phyloP scores from a whole-genome alignment of 2,888 invertebrate species.

The Sesamia inferens region DNA sequence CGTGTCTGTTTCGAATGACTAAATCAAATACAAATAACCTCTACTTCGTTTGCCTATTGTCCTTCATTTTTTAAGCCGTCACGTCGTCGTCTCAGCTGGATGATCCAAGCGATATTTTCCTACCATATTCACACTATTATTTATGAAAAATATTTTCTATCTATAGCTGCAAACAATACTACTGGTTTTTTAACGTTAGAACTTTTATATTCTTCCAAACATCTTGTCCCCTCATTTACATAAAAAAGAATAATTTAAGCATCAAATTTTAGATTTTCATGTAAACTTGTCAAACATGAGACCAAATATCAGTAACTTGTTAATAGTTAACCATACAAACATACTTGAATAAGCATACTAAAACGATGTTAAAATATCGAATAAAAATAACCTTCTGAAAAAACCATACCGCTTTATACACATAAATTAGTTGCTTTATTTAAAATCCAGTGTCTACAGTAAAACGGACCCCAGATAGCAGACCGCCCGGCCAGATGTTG shows the following conservation, averaged over 20 bases:
- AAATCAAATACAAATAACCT: not conserved
- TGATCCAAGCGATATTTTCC: not conserved
- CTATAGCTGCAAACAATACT: slow-evolving; percentile 13
- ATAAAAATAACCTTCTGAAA: not conserved
- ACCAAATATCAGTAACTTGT: slow-evolving; percentile 7
- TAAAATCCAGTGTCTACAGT: not conserved
- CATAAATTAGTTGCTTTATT: not conserved
- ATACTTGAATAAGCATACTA: slow-evolving; percentile 4
- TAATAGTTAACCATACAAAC: slow-evolving; percentile 7
- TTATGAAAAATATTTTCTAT: not conserved
- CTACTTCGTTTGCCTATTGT: not conserved
- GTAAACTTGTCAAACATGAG: slow-evolving; percentile 34
- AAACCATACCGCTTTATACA: too few species aligned
- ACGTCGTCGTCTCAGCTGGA: not conserved
- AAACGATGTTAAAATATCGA: not conserved
- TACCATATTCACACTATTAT: slow-evolving; percentile 2
- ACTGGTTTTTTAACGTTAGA: slow-evolving; percentile 15
- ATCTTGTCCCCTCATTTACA: slow-evolving; percentile 48
- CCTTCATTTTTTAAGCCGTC: slow-evolving; percentile 2
- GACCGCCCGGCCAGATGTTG: not conserved
- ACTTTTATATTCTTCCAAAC: slow-evolving; percentile 24
- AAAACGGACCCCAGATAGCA: not conserved
- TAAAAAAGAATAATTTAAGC: slow-evolving; percentile 34
- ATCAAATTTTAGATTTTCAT: slow-evolving; percentile 23
- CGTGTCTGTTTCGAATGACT: not conserved